Conservation (phyloP, 2,113 vertebrate genomes). For the Circaetus gallicus region DNA sequence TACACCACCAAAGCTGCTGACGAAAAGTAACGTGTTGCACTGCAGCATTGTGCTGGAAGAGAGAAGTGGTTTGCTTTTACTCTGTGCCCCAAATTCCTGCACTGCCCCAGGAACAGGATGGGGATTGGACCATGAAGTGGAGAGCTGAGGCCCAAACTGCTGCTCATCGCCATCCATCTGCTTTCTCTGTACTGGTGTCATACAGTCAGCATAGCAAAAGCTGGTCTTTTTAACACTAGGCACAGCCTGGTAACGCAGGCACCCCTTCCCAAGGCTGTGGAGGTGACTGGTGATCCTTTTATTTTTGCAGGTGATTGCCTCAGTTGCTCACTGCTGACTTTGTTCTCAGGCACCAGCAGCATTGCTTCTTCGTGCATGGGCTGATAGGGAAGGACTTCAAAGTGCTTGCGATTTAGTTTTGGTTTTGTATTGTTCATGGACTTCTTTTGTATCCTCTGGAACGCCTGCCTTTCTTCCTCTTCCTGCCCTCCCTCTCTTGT, state of each 20-base stretch:
- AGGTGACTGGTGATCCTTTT: neutral
- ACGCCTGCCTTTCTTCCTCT: neutral
- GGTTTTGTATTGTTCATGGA: neutral
- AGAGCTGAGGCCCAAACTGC: neutral
- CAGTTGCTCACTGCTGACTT: neutral
- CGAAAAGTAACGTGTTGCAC: neutral
- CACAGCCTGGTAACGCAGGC: neutral
- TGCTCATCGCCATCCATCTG: neutral
- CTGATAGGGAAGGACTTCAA: neutral
- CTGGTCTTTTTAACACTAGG: neutral
- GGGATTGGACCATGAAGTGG: neutral
- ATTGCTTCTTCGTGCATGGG: neutral
- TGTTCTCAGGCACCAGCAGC: neutral
- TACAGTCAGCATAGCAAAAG: neutral
- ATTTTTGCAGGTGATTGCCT: neutral
- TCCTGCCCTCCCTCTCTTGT: neutral
- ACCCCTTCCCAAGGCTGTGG: fast-evolving
- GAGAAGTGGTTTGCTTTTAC: neutral
- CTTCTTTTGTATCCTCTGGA: neutral
- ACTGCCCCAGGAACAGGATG: neutral
- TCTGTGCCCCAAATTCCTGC: neutral
- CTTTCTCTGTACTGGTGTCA: neutral
- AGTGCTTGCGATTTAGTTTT: neutral
- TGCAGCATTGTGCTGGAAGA: neutral
- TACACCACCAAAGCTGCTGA: neutral